These are phyloP conservation scores for Fragum whitleyi DNA, from an alignment of 2,888 invertebrate species.

Conservation along the genomic window DNA sequence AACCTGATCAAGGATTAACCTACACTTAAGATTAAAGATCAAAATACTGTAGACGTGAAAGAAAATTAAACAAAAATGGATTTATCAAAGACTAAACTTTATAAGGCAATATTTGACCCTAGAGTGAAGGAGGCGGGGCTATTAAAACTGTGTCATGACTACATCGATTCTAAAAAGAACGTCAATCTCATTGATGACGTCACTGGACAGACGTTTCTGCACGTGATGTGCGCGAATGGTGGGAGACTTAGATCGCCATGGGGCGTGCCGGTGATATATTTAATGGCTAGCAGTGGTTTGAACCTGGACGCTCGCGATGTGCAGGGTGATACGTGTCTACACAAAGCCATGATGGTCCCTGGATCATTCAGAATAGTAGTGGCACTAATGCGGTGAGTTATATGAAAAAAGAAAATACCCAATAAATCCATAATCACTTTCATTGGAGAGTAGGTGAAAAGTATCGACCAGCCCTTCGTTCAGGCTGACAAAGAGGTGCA, in stretches of 20 bases:
- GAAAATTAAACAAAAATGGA: conserved; percentile 47
- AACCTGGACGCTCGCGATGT: conserved; percentile 75
- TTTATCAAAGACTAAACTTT: conserved; percentile 69
- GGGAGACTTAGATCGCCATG: conserved; percentile 67
- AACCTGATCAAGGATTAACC: conserved; percentile 5
- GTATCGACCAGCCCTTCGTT: too few species aligned
- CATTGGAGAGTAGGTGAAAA: too few species aligned
- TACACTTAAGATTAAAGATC: background rate
- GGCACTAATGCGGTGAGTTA: conserved; percentile 78
- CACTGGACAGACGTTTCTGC: conserved; percentile 75
- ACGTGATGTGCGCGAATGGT: conserved; percentile 71
- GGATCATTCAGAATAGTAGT: conserved; percentile 74
- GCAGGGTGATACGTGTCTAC: conserved; percentile 78
- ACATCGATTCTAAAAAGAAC: conserved; percentile 68
- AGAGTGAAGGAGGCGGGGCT: conserved; percentile 42
- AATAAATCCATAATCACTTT: too few species aligned
- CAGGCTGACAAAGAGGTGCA: too few species aligned
- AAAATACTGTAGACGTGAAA: background rate
- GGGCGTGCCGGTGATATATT: conserved; percentile 76
- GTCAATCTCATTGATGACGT: conserved; percentile 67
- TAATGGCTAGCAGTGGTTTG: conserved; percentile 75
- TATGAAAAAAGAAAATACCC: too few species aligned
- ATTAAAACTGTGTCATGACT: conserved; percentile 58
- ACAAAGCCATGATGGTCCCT: conserved; percentile 71
- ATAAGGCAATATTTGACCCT: conserved; percentile 84